These are phyloP conservation scores for Calvadosia cruxmelitensis DNA, from an alignment of 30 jellyfish, hydroid and myxozoan genomes.

Conservation along the genomic window DNA sequence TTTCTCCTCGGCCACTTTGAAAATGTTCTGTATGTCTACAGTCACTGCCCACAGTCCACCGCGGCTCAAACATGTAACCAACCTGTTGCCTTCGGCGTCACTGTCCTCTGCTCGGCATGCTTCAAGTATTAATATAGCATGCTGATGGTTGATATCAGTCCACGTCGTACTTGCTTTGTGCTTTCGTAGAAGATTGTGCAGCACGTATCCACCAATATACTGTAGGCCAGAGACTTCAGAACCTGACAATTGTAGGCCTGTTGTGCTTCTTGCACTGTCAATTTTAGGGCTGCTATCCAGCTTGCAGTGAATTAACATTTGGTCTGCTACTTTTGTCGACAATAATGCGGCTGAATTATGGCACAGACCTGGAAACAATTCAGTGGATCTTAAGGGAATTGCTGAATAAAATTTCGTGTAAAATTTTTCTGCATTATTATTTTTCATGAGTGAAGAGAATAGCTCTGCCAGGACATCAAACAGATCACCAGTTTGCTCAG, in stretches of 20 bases:
- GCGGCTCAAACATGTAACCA: constrained; percentile 7
- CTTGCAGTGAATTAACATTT: not conserved
- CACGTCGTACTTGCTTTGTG: too few species aligned
- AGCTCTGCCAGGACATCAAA: constrained; percentile 1
- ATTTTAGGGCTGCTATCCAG: too few species aligned
- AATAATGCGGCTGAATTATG: not conserved
- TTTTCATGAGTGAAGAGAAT: not conserved
- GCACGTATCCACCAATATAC: too few species aligned
- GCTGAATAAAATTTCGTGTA: not conserved
- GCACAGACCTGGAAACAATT: not conserved
- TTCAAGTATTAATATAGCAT: not conserved
- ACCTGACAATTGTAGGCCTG: too few species aligned
- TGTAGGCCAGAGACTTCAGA: too few species aligned
- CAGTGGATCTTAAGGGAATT: not conserved
- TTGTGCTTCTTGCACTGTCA: too few species aligned
- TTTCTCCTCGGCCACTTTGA: constrained; percentile 15
- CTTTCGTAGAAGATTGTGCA: too few species aligned
- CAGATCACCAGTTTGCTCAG: constrained; percentile 3
- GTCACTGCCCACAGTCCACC: too few species aligned
- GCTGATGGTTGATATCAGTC: too few species aligned
- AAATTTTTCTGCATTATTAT: constrained; percentile 6
- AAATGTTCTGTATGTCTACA: too few species aligned
- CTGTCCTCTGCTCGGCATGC: constrained; percentile 11
- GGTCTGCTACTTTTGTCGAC: constrained; percentile 3
- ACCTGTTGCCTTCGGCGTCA: constrained; percentile 7